Evolutionary conservation across 1,140 invertebrate genomes (phyloP).

Genomic region (Aradophagus sp.): DNA sequence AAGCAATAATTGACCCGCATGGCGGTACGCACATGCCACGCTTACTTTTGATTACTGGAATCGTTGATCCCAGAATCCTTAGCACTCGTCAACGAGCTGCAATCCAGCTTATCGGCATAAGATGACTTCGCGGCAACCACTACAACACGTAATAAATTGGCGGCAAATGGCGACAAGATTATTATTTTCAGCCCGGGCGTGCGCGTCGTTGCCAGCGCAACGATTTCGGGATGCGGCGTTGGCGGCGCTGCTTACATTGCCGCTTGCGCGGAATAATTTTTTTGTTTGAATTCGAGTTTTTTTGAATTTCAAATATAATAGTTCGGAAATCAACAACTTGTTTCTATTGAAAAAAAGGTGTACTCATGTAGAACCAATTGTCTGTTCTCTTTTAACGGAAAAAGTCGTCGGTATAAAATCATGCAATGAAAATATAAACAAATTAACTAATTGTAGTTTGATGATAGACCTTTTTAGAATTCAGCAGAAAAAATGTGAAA

Average conservation of each 20-base stretch:
- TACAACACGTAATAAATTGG: constrained; percentile 52
- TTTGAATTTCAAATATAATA: too few relatives aligned
- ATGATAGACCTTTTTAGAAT: too few relatives aligned
- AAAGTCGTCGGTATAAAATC: too few relatives aligned
- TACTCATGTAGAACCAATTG: too few relatives aligned
- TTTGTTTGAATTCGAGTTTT: too few relatives aligned
- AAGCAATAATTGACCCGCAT: constrained; percentile 67
- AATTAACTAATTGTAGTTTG: too few relatives aligned
- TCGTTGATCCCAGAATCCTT: background rate
- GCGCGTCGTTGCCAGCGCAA: constrained; percentile 1
- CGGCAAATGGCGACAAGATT: constrained; percentile 48
- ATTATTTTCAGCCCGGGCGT: background rate
- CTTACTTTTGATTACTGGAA: constrained; percentile 1
- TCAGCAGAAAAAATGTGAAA: too few relatives aligned
- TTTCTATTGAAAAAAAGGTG: too few relatives aligned
- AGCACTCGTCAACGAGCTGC: constrained; percentile 2
- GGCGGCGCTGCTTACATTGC: background rate
- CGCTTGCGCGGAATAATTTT: background rate
- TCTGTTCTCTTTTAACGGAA: too few relatives aligned
- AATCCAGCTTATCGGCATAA: too few relatives aligned
- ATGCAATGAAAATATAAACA: too few relatives aligned
- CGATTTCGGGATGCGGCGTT: background rate
- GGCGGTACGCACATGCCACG: background rate
- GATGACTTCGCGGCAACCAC: constrained; percentile 11
- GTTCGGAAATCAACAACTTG: too few relatives aligned